Conservation (phyloP, 1,140 invertebrate genomes). For the Atta colombica region DNA sequence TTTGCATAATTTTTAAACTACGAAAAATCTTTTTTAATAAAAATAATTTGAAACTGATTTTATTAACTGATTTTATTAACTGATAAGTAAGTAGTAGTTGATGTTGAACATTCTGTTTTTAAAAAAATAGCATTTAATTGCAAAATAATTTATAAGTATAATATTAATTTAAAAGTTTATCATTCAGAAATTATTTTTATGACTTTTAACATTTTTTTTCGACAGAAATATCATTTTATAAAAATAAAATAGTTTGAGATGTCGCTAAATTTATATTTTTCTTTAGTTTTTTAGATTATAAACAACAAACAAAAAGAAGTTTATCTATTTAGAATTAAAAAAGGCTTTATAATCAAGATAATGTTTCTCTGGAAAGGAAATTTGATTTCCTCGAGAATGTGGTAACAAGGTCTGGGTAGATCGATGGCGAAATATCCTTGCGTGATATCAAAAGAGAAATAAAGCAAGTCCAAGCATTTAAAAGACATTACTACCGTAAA, state of each 20-base stretch:
- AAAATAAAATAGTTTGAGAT: not conserved
- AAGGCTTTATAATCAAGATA: conserved; percentile 7
- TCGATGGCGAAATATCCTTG: conserved; percentile 49
- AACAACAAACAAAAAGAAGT: not conserved
- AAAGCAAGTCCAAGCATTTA: not conserved
- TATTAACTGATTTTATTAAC: conserved; percentile 3
- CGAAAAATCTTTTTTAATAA: not conserved
- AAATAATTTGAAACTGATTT: not conserved
- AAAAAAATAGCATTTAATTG: not conserved
- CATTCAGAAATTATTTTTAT: not conserved
- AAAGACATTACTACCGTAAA: conserved; percentile 6
- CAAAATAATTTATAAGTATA: not conserved
- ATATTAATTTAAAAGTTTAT: not conserved
- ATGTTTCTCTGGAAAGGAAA: conserved; percentile 1
- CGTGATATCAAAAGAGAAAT: conserved; percentile 46
- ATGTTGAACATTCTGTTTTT: not conserved
- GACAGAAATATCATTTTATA: not conserved
- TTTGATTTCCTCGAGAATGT: conserved; percentile 48
- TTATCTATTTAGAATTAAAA: conserved; percentile 12
- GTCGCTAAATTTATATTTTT: not conserved
- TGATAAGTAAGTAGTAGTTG: not conserved
- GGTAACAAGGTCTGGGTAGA: conserved; percentile 57
- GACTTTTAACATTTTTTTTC: not conserved
- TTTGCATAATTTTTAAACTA: not conserved
- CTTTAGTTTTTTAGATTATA: conserved; percentile 3